phyloP scores from a whole-genome alignment of 2,888 invertebrate genomes.

The Aporophyla nigra region DNA sequence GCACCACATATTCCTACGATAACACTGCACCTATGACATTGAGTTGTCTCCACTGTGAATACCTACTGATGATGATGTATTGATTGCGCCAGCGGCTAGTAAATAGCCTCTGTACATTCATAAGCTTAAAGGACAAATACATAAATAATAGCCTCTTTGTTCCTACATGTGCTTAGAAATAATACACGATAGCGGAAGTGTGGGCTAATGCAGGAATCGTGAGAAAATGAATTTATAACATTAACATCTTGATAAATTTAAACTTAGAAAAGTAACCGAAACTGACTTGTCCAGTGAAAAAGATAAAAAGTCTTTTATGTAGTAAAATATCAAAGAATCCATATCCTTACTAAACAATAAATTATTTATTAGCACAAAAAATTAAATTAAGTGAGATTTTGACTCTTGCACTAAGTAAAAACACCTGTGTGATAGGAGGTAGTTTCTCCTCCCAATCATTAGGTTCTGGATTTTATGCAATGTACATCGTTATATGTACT shows the following conservation, averaged over 20 bases:
- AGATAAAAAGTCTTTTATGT: too few species aligned
- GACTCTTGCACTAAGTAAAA: too few species aligned
- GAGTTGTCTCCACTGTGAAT: conserved; percentile 50
- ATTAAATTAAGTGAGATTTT: too few species aligned
- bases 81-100: conserved; percentile 32
- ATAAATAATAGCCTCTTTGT: conserved; percentile 46
- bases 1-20: not conserved
- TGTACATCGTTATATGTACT: too few species aligned
- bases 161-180: conserved; percentile 25
- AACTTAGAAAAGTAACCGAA: not conserved
- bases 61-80: conserved; percentile 47
- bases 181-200: conserved; percentile 43
- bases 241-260: not conserved
- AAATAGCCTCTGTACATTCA: conserved; percentile 20
- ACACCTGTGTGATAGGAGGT: too few species aligned
- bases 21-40: conserved; percentile 43
- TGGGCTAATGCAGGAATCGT: conserved; percentile 33
- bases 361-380: too few species aligned
- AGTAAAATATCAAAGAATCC: not conserved
- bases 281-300: too few species aligned
- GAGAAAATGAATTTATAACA: not conserved
- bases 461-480: too few species aligned
- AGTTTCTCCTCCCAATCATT: too few species aligned
- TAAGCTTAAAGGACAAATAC: conserved; percentile 30
- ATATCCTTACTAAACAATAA: not conserved